Conservation (phyloP, 2,113 vertebrate genomes). For the Sturnira hondurensis region DNA sequence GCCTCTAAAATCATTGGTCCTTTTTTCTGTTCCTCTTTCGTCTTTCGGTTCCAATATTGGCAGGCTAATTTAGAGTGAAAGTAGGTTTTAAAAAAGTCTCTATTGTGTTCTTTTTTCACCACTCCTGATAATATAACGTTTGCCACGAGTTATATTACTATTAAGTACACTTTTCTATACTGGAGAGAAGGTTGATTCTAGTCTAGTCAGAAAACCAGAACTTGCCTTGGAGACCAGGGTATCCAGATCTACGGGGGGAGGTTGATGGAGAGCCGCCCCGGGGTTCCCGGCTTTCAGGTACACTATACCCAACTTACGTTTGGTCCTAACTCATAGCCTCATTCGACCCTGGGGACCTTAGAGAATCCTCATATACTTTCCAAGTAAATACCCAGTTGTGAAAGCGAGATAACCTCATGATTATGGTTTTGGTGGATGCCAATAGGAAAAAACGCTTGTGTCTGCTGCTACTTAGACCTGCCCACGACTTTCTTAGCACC, state of each 20-base stretch:
- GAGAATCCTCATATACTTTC: neutral
- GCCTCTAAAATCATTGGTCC: neutral
- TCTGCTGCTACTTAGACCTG: neutral
- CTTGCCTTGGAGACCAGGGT: neutral
- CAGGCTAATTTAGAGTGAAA: neutral
- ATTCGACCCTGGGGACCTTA: neutral
- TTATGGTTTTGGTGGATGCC: neutral
- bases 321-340: neutral
- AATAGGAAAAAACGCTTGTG: neutral
- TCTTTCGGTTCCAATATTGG: neutral
- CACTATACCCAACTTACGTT: neutral
- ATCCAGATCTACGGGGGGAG: neutral
- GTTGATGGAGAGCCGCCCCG: neutral
- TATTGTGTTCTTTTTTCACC: neutral
- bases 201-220: neutral
- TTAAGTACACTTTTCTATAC: neutral
- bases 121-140: neutral
- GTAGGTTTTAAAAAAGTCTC: neutral
- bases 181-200: neutral
- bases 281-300: neutral
- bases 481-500: neutral
- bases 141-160: neutral
- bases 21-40: neutral
- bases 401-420: neutral
- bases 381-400: neutral